These are phyloP conservation scores for Copidosoma aretas DNA, from an alignment of 2,888 invertebrate species.

Conservation along the genomic window DNA sequence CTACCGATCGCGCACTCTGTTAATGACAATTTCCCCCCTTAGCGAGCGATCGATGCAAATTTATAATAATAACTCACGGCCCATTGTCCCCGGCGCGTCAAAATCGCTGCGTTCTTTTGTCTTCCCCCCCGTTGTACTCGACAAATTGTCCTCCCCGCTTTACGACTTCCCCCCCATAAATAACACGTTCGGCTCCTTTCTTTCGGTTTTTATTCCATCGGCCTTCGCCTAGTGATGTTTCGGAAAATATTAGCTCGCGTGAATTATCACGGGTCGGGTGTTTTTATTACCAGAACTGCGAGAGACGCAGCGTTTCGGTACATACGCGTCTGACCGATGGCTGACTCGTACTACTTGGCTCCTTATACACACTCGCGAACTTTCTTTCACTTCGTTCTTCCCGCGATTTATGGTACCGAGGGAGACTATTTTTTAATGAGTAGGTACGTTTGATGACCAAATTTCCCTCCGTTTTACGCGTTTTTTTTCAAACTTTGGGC, in stretches of 20 bases:
- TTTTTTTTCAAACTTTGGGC: constrained; percentile 1
- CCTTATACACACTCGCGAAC: no score
- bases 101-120: constrained; percentile 15
- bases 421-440: neutral
- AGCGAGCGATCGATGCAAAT: constrained; percentile 16
- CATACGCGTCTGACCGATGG: constrained; percentile 16
- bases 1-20: constrained; percentile 23
- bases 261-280: neutral
- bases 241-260: neutral
- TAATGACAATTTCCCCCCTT: constrained; percentile 34
- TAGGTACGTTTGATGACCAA: neutral
- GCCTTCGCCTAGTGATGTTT: neutral
- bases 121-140: constrained; percentile 1
- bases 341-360: constrained; percentile 24
- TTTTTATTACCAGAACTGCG: neutral
- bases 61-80: constrained; percentile 25
- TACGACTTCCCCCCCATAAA: neutral
- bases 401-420: neutral
- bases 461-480: neutral
- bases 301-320: neutral
- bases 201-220: neutral
- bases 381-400: no score
- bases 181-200: neutral
- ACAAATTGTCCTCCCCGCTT: neutral
- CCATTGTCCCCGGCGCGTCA: constrained; percentile 7